Percentiles rank a stretch among this genome's conserved stretches.
Conservation (phyloP, 2,888 invertebrate genomes). For the Actias luna region DNA sequence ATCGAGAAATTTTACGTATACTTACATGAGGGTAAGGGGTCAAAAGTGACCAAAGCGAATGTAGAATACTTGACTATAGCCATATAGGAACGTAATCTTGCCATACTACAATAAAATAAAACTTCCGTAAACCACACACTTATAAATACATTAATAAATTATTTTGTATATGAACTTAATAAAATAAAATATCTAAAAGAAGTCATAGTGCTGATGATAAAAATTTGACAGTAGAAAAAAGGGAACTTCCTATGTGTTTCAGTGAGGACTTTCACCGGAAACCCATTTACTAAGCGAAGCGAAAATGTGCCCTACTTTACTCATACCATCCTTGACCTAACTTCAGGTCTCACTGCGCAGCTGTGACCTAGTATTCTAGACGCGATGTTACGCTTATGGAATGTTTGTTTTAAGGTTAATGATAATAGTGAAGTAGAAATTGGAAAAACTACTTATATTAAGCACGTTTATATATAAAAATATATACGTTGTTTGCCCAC, state of each 20-base stretch:
- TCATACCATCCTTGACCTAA: conserved; percentile 2
- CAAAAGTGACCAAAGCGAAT: no score
- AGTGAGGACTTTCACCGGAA: background rate
- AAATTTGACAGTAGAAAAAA: background rate
- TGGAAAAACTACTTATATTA: no score
- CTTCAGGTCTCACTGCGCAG: background rate
- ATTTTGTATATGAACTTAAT: no score
- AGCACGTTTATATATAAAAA: no score
- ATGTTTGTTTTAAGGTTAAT: background rate
- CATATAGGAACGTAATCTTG: no score
- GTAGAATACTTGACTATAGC: no score
- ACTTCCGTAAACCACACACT: no score
- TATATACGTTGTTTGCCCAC: no score
- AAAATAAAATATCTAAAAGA: background rate
- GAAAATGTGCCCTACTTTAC: background rate
- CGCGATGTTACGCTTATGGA: background rate
- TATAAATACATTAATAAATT: no score
- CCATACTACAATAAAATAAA: no score
- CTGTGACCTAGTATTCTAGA: background rate
- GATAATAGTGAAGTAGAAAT: background rate
- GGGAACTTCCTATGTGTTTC: background rate
- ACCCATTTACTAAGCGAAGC: conserved; percentile 11
- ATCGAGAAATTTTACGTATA: no score
- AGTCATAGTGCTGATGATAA: background rate
- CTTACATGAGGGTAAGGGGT: no score